phyloP scores from a whole-genome alignment of 2,888 invertebrate species.

The Drosophila ustulata region DNA sequence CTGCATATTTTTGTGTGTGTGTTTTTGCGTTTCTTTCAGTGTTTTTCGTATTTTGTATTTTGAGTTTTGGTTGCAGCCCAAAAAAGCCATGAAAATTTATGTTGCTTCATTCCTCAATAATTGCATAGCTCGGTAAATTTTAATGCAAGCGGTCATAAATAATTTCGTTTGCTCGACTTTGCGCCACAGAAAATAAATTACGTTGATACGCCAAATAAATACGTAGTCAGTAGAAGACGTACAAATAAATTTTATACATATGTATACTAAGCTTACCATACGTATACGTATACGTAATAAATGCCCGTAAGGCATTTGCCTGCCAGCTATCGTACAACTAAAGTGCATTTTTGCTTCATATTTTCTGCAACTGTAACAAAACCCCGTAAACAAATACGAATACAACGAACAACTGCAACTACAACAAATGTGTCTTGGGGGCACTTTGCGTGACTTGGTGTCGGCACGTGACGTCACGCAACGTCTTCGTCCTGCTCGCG shows the following conservation, averaged over 20 bases:
- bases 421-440: conserved; percentile 44
- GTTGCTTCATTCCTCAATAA: conserved; percentile 80
- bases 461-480: conserved; percentile 66
- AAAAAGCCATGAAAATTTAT: conserved; percentile 73
- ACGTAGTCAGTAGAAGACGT: conserved; percentile 43
- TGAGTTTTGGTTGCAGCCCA: conserved; percentile 59
- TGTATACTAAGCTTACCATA: not conserved
- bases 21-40: conserved; percentile 7
- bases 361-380: conserved; percentile 69
- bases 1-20: conserved; percentile 18
- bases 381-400: conserved; percentile 17
- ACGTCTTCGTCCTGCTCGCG: conserved; percentile 24
- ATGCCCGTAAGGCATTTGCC: conserved; percentile 66
- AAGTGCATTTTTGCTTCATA: conserved; percentile 75
- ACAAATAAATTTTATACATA: not conserved
- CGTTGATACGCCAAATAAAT: conserved; percentile 71
- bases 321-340: conserved; percentile 64
- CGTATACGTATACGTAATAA: conserved; percentile 38
- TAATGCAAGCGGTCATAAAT: conserved; percentile 82
- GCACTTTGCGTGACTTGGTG: conserved; percentile 62
- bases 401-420: conserved; percentile 27
- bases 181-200: conserved; percentile 68
- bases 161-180: conserved; percentile 64
- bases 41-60: conserved; percentile 36
- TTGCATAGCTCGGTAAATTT: conserved; percentile 81